Base-by-base conservation (phyloP, 2,797 vertebrate species). In the Microctenopoma steveboyesi region DNA sequence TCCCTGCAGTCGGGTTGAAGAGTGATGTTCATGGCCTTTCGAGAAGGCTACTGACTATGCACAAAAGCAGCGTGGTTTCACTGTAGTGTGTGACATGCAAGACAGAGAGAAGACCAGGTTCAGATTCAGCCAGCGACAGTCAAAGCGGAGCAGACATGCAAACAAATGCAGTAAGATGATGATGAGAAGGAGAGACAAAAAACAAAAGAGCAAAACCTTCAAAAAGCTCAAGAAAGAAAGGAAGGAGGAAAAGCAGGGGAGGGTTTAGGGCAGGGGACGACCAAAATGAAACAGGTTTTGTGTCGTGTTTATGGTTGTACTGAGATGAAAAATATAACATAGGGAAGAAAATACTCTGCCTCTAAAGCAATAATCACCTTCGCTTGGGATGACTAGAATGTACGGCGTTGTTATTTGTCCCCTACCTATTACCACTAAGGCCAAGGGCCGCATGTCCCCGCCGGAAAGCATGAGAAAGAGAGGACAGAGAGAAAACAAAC, bases 361-460 rank as follows among this genome's bases (percentile, higher is more conserved):
- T 92, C 90, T 87, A 81, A 89, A 93, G 90, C 94, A 94, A 95
- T 96, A 97, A 96, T 98, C 97, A 98, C 96, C 96, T 98, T 97
- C 96, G 94, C 95, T 97, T 91, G 96, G 95, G 94, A 97, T 95
- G 95, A 93, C 95, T 96, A 97, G 94, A 67, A 94, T 96, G 94
- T 95, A 96, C 91, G 94, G 90, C 87, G 92, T 97, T 92, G 97
- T 97, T 94, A 94, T 96, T 95, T 96, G 94, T 94, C 95, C 95
- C 95, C 97, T 98, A 96, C 95, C 96, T 95, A 97, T 92, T 94
- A 96, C 94, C 96, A 96, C 96, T 97, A 96, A 97, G 94, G 94
- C 94, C 95, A 96, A 96, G 94, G 92, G 95, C 95, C 95, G 86
- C 85, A 89, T 79, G 76, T 96, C 95, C 95, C 95, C 94, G 95